Evolutionary conservation across 2,797 vertebrate genomes (phyloP).

Genomic region (Coregonus sp.): DNA sequence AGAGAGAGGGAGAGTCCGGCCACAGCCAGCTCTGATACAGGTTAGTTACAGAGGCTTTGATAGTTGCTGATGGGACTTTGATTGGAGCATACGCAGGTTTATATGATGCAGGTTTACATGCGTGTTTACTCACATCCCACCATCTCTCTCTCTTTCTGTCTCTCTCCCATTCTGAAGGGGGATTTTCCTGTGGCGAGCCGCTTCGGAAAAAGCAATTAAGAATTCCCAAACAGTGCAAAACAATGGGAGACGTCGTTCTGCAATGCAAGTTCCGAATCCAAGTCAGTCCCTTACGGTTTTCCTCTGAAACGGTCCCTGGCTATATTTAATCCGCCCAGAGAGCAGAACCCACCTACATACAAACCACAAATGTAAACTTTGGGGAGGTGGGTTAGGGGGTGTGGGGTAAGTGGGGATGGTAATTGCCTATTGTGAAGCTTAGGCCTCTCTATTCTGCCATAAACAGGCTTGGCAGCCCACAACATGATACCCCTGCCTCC

Average conservation of each 20-base stretch:
- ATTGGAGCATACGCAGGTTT: slow-evolving; percentile 66
- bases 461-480: slow-evolving; percentile 67
- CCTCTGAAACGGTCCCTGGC: slow-evolving; percentile 42
- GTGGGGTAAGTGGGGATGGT: slow-evolving; percentile 60
- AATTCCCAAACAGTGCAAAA: slow-evolving; percentile 78
- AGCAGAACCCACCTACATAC: slow-evolving; percentile 74
- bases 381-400: slow-evolving; percentile 40
- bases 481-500: too few relatives aligned
- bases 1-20: slow-evolving; percentile 52
- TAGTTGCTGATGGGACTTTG: slow-evolving; percentile 68
- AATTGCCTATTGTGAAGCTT: slow-evolving; percentile 73
- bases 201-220: slow-evolving; percentile 80
- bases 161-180: slow-evolving; percentile 66
- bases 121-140: slow-evolving; percentile 68
- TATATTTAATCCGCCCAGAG: slow-evolving; percentile 77
- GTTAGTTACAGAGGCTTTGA: slow-evolving; percentile 67
- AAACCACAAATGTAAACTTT: slow-evolving; percentile 67
- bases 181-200: slow-evolving; percentile 77
- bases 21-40: slow-evolving; percentile 67
- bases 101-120: slow-evolving; percentile 64
- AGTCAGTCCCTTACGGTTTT: slow-evolving; percentile 50
- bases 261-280: slow-evolving; percentile 70
- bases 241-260: slow-evolving; percentile 75
- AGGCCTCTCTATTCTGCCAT: slow-evolving; percentile 68
- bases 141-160: slow-evolving; percentile 28